Base-by-base conservation (phyloP, 2,888 invertebrate genomes). In the Lochmaea crataegi region DNA sequence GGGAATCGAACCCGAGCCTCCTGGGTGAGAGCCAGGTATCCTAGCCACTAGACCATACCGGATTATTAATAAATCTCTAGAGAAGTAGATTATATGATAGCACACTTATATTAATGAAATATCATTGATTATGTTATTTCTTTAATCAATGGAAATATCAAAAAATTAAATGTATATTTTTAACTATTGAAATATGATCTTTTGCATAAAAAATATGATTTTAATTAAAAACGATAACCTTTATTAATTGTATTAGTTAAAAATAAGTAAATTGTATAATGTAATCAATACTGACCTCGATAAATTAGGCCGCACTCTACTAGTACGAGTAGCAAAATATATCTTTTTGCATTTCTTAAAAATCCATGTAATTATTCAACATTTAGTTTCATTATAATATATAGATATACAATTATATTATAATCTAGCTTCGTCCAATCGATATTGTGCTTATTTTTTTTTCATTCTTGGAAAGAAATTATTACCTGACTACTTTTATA, bases 1-100 rank as follows among this genome's bases (percentile, higher is more conserved):
- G 88, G 88, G 89, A 89, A 89, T 89, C 89, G 88, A 89, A 89
- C 89, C 89, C 89, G 89, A 88, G 89, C 88, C 89, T 89, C 88
- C 89, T 89, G 89, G 88, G 88, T 89, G 89, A 89, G 86, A 89
- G 88, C 88, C 88, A 88, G 88, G 87, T 89, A 89, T 89, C 88
- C 88, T 89, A 89, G 87, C 89, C 88, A 89, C 88, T 88, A 88
- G 88, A 88, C 89, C 87, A 89, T 88, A 88, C 85, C 87, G 88
- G 87, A 88, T 67, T 45, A 14, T 14, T 11, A 12, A 18, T 53
- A 14, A 18, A 2, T 1, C 3, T 16, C 2, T 56, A 18, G 1
- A 56, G 32, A 38, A 38, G 32, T 38, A 38, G 32, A 38, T 38
- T 38, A 18, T 18, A 9, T 45, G 45, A 2, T 45, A 45, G 32